Conservation (phyloP, 2,888 invertebrate genomes). For the Cactoblastis cactorum region DNA sequence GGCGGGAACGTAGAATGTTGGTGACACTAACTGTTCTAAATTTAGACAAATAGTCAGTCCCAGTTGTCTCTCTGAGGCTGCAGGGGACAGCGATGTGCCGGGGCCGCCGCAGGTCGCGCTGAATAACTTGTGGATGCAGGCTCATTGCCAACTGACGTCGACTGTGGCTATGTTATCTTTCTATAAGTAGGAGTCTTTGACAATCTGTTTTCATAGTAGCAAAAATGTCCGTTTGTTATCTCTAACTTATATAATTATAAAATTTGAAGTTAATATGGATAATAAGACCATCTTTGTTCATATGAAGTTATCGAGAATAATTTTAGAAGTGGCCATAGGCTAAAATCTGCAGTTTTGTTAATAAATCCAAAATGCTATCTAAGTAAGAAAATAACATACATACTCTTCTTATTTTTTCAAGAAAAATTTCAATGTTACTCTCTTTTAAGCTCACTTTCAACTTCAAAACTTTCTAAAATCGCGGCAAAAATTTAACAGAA, state of each 20-base stretch:
- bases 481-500: conserved; percentile 36
- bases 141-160: conserved; percentile 51
- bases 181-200: background rate
- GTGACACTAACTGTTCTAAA: conserved; percentile 45
- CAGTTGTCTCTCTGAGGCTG: conserved; percentile 26
- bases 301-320: no score
- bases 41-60: conserved; percentile 47
- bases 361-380: no score
- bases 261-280: no score
- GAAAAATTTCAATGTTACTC: background rate
- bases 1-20: conserved; percentile 22
- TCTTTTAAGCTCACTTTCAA: background rate
- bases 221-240: no score
- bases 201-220: background rate
- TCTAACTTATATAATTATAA: no score
- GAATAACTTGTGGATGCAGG: conserved; percentile 47
- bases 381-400: no score
- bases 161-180: conserved; percentile 22
- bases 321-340: no score
- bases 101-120: conserved; percentile 22
- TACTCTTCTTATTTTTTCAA: no score
- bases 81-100: conserved; percentile 36
- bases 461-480: background rate
- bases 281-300: no score
- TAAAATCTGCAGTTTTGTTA: no score